Evolutionary conservation across 2,888 invertebrate species (phyloP).

Genomic region (Ferdinandea cuprea): DNA sequence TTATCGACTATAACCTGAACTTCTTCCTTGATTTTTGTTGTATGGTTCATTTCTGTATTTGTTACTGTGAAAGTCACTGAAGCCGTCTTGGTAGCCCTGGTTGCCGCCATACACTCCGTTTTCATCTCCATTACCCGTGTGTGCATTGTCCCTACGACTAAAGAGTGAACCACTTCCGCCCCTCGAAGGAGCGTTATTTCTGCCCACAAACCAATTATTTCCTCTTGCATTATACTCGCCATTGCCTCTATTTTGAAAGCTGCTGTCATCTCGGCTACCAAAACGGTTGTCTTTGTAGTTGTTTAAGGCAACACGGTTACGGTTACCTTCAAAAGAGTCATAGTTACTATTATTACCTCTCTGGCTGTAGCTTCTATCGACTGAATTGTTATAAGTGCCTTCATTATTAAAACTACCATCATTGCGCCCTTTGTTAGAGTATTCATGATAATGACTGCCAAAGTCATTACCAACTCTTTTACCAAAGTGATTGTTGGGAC

Average conservation of each 20-base stretch:
- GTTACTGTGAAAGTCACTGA: background rate
- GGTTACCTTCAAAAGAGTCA: background rate
- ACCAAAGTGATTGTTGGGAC: background rate
- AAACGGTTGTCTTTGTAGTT: background rate
- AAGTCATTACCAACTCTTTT: background rate
- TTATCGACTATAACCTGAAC: background rate
- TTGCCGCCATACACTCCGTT: too few species aligned
- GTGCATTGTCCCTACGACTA: slow-evolving; percentile 6
- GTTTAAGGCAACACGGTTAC: background rate
- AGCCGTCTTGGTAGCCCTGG: too few species aligned
- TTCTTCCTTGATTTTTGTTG: background rate
- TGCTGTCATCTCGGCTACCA: slow-evolving; percentile 61
- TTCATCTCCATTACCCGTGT: too few species aligned
- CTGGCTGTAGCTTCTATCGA: background rate
- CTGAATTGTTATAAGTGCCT: background rate
- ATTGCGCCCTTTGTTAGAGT: background rate
- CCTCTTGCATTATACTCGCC: slow-evolving; percentile 49
- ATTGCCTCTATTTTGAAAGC: slow-evolving; percentile 37
- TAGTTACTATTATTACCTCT: background rate
- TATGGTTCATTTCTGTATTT: background rate
- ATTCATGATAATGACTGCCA: background rate
- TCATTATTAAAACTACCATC: background rate
- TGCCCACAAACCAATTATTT: slow-evolving; percentile 72
- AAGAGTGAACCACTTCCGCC: slow-evolving; percentile 1
- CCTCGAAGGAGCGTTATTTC: slow-evolving; percentile 22